Percentiles rank a stretch among this genome's conserved stretches.
Evolutionary conservation across 1,140 invertebrate species (phyloP).

Genomic region (Drosophila punjabiensis): DNA sequence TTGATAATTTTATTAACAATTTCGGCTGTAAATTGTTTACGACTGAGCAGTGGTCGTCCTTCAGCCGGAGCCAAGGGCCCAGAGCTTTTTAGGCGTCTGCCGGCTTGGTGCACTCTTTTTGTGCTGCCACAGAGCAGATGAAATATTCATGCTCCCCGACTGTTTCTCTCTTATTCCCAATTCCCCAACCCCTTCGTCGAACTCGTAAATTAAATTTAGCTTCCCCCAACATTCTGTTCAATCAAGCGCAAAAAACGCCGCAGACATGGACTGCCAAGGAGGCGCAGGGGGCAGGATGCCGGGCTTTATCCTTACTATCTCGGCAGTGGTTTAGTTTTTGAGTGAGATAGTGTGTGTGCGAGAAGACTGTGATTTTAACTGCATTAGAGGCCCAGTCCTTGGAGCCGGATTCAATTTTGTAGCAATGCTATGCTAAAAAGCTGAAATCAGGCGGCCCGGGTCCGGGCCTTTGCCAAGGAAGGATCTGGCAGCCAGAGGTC

Average conservation of each 20-base stretch:
- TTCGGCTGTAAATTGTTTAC: constrained; percentile 80
- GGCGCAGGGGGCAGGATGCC: not conserved
- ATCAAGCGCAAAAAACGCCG: constrained; percentile 80
- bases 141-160: constrained; percentile 71
- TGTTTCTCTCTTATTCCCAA: constrained; percentile 25
- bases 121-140: constrained; percentile 55
- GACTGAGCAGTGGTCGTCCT: constrained; percentile 48
- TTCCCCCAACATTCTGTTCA: constrained; percentile 76
- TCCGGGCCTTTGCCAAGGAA: constrained; percentile 11
- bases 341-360: constrained; percentile 33
- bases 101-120: constrained; percentile 58
- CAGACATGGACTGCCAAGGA: constrained; percentile 51
- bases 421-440: constrained; percentile 81
- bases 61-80: constrained; percentile 7
- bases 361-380: constrained; percentile 80
- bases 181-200: constrained; percentile 18
- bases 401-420: constrained; percentile 76
- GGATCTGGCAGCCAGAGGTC: constrained; percentile 30
- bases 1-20: constrained; percentile 84
- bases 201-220: constrained; percentile 82
- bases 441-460: constrained; percentile 61
- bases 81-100: constrained; percentile 67
- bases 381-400: constrained; percentile 78
- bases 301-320: constrained; percentile 46
- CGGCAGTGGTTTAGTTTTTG: constrained; percentile 55